phyloP scores from a whole-genome alignment of 2,113 vertebrate species.

The Daubentonia madagascariensis region DNA sequence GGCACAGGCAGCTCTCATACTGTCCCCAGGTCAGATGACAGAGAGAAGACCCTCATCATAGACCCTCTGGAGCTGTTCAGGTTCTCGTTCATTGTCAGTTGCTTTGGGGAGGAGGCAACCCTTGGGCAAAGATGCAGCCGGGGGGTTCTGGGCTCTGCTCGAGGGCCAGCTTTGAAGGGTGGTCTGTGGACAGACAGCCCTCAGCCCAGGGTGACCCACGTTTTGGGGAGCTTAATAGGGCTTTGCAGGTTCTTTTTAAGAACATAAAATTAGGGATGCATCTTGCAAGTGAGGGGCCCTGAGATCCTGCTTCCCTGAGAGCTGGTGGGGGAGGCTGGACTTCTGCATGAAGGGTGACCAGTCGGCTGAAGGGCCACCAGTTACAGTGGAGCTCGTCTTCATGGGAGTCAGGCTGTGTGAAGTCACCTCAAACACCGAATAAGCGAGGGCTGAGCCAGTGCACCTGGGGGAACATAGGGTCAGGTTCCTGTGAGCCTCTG shows the following conservation, averaged over 20 bases:
- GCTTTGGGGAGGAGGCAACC: background rate
- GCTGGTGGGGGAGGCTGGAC: background rate
- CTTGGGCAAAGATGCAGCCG: background rate
- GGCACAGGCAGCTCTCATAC: background rate
- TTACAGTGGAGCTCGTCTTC: rapidly evolving
- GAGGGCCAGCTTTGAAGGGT: background rate
- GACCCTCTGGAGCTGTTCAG: too few relatives aligned
- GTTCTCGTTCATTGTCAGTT: rapidly evolving
- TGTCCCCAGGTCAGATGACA: too few relatives aligned
- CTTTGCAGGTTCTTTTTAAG: background rate
- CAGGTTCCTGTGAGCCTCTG: background rate
- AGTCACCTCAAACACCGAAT: too few relatives aligned
- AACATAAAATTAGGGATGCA: too few relatives aligned
- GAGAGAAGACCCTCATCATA: too few relatives aligned
- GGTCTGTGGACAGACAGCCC: background rate
- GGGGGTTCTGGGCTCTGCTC: background rate
- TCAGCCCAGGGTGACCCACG: rapidly evolving
- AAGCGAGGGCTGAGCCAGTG: rapidly evolving
- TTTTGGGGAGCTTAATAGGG: background rate
- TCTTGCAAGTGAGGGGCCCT: background rate
- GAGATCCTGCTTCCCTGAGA: background rate
- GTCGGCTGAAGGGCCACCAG: background rate
- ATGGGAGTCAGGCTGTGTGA: rapidly evolving
- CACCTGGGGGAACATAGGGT: rapidly evolving
- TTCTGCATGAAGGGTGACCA: background rate